phyloP scores from a whole-genome alignment of 1,140 invertebrate genomes.

The Dinoponera quadriceps region DNA sequence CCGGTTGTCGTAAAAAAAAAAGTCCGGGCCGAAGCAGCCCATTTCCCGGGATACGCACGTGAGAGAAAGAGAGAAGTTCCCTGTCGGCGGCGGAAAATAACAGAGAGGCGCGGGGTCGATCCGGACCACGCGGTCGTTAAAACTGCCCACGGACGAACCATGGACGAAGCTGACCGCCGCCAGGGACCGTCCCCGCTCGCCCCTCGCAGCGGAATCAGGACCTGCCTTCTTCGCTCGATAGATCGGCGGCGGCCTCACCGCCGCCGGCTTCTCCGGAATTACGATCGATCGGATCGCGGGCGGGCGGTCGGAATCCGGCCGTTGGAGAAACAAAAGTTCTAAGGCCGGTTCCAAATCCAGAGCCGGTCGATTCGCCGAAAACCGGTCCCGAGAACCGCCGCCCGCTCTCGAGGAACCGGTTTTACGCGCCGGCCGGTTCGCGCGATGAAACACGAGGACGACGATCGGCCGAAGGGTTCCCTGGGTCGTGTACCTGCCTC shows the following conservation, averaged over 20 bases:
- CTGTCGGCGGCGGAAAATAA: conserved; percentile 63
- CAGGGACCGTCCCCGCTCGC: conserved; percentile 5
- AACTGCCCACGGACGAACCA: conserved; percentile 41
- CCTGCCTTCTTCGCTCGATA: neutral
- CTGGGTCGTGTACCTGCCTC: conserved; percentile 65
- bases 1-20: conserved; percentile 39
- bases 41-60: conserved; percentile 38
- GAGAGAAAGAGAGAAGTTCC: conserved; percentile 13
- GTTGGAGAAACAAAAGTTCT: conserved; percentile 44
- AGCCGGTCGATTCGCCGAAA: conserved; percentile 75
- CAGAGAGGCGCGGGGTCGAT: conserved; percentile 61
- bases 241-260: neutral
- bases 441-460: conserved; percentile 76
- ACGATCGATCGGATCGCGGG: conserved; percentile 73
- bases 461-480: conserved; percentile 26
- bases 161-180: neutral
- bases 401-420: conserved; percentile 69
- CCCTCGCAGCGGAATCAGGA: conserved; percentile 9
- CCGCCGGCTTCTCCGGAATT: conserved; percentile 31
- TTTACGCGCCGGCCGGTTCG: conserved; percentile 68
- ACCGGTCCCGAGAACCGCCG: conserved; percentile 64
- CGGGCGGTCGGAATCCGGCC: conserved; percentile 63
- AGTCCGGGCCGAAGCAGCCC: conserved; percentile 1
- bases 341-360: conserved; percentile 22
- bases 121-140: conserved; percentile 63